Evolutionary conservation across 2,113 vertebrate species (phyloP).

Genomic region (Pluvialis apricaria): DNA sequence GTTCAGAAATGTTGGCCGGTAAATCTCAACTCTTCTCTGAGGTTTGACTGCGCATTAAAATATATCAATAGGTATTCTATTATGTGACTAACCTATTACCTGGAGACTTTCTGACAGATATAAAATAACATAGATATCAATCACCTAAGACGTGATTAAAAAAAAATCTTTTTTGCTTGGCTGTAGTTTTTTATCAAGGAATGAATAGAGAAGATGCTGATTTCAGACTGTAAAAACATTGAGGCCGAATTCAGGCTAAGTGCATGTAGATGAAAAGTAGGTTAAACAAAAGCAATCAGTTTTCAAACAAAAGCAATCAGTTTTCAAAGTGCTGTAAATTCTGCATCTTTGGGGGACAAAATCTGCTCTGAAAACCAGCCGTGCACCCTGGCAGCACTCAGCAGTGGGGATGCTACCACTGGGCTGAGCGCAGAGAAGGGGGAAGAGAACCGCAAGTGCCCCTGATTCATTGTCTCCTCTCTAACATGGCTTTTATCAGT

Average conservation of each 20-base stretch:
- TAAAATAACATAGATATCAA: not conserved
- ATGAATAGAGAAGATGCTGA: not conserved
- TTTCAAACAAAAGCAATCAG: not conserved
- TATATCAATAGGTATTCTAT: constrained; percentile 53
- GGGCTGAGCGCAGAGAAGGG: not conserved
- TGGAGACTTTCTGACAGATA: not conserved
- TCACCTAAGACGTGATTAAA: not conserved
- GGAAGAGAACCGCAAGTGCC: not conserved
- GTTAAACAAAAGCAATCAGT: not conserved
- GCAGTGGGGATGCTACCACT: fast-evolving
- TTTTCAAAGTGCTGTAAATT: not conserved
- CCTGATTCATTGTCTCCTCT: not conserved
- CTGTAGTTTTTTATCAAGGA: not conserved
- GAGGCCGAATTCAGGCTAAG: not conserved
- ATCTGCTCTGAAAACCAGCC: not conserved
- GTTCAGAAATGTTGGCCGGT: constrained; percentile 52
- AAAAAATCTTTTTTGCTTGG: not conserved
- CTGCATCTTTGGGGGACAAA: not conserved
- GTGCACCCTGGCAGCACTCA: fast-evolving
- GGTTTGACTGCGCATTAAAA: constrained; percentile 46
- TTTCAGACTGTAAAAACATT: not conserved
- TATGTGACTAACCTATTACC: constrained; percentile 15
- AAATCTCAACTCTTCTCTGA: constrained; percentile 55
- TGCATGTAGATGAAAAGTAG: not conserved
- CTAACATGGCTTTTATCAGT: not conserved